A percentile compares a stretch with the other conserved stretches of the same genome.
These are phyloP conservation scores for Machimus atricapillus DNA, from an alignment of 2,888 invertebrate genomes.

Conservation along the genomic window DNA sequence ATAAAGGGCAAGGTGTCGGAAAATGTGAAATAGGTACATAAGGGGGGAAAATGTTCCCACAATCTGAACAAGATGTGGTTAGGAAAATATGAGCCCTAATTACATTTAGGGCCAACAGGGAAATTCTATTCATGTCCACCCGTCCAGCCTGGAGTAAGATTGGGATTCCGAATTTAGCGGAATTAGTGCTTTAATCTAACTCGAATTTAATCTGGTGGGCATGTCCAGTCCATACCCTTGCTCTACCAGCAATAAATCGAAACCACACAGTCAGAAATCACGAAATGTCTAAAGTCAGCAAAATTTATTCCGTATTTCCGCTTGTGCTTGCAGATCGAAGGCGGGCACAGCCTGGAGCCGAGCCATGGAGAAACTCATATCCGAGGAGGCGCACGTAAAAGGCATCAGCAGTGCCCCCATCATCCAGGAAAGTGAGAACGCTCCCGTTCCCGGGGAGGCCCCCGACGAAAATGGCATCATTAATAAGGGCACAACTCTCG, in stretches of 20 bases:
- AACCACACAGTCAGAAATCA: neutral
- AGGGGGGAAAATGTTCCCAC: neutral
- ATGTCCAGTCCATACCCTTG: neutral
- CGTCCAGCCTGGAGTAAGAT: neutral
- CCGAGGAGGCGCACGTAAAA: slow-evolving; percentile 42
- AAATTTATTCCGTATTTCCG: neutral
- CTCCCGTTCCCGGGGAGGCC: slow-evolving; percentile 5
- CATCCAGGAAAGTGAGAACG: neutral
- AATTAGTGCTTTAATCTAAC: neutral
- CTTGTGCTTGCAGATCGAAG: slow-evolving; percentile 30
- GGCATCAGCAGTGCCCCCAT: slow-evolving; percentile 26
- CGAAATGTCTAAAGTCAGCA: neutral
- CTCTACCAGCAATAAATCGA: neutral
- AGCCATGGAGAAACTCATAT: slow-evolving; percentile 48
- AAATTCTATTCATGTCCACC: neutral
- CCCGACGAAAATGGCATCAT: slow-evolving; percentile 46
- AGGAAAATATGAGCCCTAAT: neutral
- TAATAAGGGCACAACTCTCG: slow-evolving; percentile 49
- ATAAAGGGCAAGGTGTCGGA: neutral
- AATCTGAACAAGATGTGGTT: neutral
- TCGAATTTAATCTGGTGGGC: neutral
- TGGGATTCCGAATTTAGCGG: neutral
- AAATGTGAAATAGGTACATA: neutral
- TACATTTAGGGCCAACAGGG: neutral
- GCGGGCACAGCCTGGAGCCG: slow-evolving; percentile 43